Base-by-base conservation (phyloP, 2,113 vertebrate species). In the Heterotis niloticus region DNA sequence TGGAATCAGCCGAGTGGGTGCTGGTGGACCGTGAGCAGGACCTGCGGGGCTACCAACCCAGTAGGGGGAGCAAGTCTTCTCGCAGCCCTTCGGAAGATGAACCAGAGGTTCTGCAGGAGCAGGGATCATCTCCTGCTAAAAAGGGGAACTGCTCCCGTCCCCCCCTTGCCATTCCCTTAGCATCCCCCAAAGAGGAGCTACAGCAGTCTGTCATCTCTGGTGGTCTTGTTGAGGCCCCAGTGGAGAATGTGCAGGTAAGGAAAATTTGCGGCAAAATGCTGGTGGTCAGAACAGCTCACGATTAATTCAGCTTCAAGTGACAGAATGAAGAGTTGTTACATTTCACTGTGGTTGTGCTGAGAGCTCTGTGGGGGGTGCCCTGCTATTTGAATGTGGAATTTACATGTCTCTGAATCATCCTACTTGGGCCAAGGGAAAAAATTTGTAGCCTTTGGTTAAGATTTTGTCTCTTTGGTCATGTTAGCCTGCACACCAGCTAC, bases 1-100 rank as follows among this genome's bases (percentile, higher is more conserved):
- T 93, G 69, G 95, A 97, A 90, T 98, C 96, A 73, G 97, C 96
- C 87, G 98, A 99, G 83, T 99, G 97, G 97, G 96, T 99, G 83
- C 93, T 99, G 88, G 93, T 99, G 84, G 96, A 99, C 86, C 92
- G 97, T 34, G 97, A 99, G 80, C 93, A 91, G 60, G 88, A 96
- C 87, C 87, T 94, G 86, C 82, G 91, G 57, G 93, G 92, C 86
- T 94, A 92, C 85, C 91, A 91, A 85, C 89, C 88, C 86, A 29
- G 93, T 88, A 84, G 68, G 20, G 60, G 60, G 14, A 62, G 54
- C 59, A 64, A 54, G 52, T n/a, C 90, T 74, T 89, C 89, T 82
- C 91, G 91, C 64, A 89, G 92, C 85, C 89, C 85, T 18, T 89
- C 93, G 26, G 80, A 80, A 3, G 89, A 94, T 84, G 84, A 93